A percentile compares a stretch with the other conserved stretches of the same genome.
Evolutionary conservation across 2,888 invertebrate genomes (phyloP).

Genomic region (Drosophila mimetica): DNA sequence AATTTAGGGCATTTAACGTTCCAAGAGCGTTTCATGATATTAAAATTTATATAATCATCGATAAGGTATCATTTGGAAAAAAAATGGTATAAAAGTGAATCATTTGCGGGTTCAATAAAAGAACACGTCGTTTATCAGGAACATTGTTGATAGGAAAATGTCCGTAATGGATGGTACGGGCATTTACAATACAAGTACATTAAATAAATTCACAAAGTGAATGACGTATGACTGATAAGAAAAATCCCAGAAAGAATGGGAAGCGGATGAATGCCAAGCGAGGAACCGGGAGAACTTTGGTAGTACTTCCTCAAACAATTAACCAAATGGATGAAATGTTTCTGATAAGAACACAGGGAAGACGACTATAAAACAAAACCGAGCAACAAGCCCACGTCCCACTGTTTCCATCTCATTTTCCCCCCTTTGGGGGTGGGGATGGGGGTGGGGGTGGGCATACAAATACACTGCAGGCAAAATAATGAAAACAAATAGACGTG

Average conservation of each 20-base stretch:
- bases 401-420: conserved; percentile 2
- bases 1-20: background rate
- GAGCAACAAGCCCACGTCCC: conserved; percentile 23
- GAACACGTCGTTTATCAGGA: conserved; percentile 12
- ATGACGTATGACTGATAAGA: conserved; percentile 57
- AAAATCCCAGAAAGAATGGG: background rate
- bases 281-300: conserved; percentile 7
- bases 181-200: background rate
- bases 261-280: background rate
- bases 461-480: conserved; percentile 47
- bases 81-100: conserved; percentile 5
- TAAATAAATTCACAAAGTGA: conserved; percentile 15
- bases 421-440: background rate
- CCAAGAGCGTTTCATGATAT: background rate
- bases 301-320: conserved; percentile 68
- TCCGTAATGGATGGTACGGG: background rate
- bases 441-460: background rate
- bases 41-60: background rate
- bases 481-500: conserved; percentile 50
- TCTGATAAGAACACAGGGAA: conserved; percentile 50
- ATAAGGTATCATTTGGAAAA: background rate
- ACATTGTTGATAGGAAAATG: conserved; percentile 10
- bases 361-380: conserved; percentile 19
- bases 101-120: conserved; percentile 15
- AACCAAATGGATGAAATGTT: conserved; percentile 54